Conservation (phyloP, 2,888 invertebrate species). For the Eristalis tenax region DNA sequence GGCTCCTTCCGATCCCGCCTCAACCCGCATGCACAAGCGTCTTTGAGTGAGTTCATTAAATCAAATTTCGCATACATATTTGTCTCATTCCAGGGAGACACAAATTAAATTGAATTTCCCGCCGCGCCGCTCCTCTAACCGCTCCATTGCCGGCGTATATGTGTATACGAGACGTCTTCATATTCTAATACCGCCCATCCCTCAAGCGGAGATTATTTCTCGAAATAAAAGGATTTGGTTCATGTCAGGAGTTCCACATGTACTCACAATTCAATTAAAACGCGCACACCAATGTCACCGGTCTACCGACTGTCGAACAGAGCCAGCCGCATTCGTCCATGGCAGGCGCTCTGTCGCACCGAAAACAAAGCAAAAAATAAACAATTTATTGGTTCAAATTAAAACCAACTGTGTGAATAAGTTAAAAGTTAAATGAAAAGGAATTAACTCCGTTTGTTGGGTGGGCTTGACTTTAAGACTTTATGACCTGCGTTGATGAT, state of each 20-base stretch:
- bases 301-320: background rate
- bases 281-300: background rate
- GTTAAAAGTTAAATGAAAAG: constrained; percentile 47
- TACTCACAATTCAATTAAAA: constrained; percentile 24
- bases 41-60: background rate
- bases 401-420: constrained; percentile 45
- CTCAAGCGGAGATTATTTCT: background rate
- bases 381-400: constrained; percentile 44
- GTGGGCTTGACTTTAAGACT: background rate
- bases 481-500: constrained; percentile 48
- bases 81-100: constrained; percentile 5
- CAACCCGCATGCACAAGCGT: background rate
- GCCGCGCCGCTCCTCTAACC: background rate
- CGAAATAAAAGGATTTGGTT: constrained; percentile 31
- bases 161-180: too few species aligned
- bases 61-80: constrained; percentile 14
- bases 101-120: constrained; percentile 25
- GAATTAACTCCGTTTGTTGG: constrained; percentile 36
- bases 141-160: too few species aligned
- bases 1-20: background rate
- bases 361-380: background rate
- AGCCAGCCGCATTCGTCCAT: background rate
- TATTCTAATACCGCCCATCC: background rate
- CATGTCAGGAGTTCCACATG: constrained; percentile 8
- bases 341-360: background rate